A percentile compares a stretch with the other conserved stretches of the same genome.
phyloP scores from a whole-genome alignment of 2,113 vertebrate genomes.

The Cebus imitator region DNA sequence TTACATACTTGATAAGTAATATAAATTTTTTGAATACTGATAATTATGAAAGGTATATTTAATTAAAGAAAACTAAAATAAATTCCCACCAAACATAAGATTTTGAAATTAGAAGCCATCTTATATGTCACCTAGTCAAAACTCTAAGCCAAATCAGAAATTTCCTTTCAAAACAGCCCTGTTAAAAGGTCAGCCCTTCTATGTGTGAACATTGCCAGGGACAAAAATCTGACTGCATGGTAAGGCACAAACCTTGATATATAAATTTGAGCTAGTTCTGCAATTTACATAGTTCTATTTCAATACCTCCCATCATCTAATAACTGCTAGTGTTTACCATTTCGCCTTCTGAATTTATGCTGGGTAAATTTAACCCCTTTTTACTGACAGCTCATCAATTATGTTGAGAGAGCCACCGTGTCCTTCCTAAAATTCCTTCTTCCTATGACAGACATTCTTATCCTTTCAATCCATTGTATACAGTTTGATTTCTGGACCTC shows the following conservation, averaged over 20 bases:
- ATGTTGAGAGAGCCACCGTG: background rate
- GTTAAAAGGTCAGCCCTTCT: background rate
- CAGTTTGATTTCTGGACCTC: background rate
- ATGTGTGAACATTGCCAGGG: background rate
- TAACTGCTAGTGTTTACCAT: background rate
- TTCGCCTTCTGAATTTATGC: background rate
- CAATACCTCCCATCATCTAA: background rate
- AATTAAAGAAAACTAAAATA: background rate
- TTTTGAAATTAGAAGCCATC: background rate
- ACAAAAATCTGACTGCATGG: background rate
- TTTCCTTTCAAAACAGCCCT: background rate
- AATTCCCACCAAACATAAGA: background rate
- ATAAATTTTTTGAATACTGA: background rate
- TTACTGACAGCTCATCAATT: background rate
- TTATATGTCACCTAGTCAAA: background rate
- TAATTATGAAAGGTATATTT: background rate
- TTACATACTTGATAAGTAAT: background rate
- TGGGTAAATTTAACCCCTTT: background rate
- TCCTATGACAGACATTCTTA: background rate
- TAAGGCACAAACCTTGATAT: background rate
- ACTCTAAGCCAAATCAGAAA: background rate
- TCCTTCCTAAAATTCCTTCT: background rate
- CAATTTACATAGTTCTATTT: background rate
- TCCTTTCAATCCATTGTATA: background rate
- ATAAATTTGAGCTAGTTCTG: background rate